Conservation (phyloP, 2,113 vertebrate genomes). For the Scomber japonicus region DNA sequence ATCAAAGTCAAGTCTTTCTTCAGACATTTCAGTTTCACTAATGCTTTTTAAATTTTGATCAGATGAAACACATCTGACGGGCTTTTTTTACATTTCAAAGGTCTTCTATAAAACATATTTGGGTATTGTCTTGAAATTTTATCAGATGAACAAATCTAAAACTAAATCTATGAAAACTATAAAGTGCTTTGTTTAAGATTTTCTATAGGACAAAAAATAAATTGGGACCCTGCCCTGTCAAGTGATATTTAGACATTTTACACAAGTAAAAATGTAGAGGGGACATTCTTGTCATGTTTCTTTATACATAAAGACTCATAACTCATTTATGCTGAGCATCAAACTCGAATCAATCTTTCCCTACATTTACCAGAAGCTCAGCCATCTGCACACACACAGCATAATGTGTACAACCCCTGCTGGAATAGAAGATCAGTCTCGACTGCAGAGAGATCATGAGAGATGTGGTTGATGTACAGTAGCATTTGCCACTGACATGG, state of each 20-base stretch:
- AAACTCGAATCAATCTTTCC: slow-evolving; percentile 31
- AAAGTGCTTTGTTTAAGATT: neutral
- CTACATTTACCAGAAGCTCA: slow-evolving; percentile 39
- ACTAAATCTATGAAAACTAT: neutral
- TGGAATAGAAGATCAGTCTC: slow-evolving; percentile 41
- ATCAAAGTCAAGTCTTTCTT: no score
- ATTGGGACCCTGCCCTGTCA: neutral
- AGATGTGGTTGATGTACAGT: slow-evolving; percentile 30
- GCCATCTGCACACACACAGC: neutral
- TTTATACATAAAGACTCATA: slow-evolving; percentile 19
- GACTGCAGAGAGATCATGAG: slow-evolving; percentile 50
- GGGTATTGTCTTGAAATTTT: no score
- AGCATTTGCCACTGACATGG: slow-evolving; percentile 24
- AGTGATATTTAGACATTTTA: slow-evolving; percentile 4
- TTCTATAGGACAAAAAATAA: neutral
- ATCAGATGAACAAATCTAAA: neutral
- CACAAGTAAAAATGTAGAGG: neutral
- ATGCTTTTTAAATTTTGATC: no score
- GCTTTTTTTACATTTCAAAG: neutral
- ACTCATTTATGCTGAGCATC: slow-evolving; percentile 51
- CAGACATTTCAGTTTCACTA: no score
- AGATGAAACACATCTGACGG: no score
- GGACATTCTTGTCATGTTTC: slow-evolving; percentile 51
- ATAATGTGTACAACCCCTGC: neutral
- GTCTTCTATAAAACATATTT: neutral